Conservation (phyloP, 2,113 vertebrate species). For the Tragelaphus imberbis region DNA sequence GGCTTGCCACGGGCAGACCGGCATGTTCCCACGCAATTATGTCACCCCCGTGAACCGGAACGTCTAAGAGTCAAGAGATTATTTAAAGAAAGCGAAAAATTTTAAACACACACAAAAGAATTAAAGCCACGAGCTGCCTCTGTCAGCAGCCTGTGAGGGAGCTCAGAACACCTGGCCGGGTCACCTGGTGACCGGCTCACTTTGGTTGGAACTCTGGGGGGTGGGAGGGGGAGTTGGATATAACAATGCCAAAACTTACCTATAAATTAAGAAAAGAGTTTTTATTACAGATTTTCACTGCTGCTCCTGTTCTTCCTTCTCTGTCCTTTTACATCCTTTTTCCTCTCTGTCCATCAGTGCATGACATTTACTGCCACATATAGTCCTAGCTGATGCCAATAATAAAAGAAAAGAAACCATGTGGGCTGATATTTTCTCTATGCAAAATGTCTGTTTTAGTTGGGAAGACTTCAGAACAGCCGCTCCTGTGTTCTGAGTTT, state of each 20-base stretch:
- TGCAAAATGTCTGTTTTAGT: slow-evolving; percentile 76
- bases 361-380: slow-evolving; percentile 83
- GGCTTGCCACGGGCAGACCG: slow-evolving; percentile 95
- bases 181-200: slow-evolving; percentile 78
- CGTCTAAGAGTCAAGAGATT: slow-evolving; percentile 86
- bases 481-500: slow-evolving; percentile 57
- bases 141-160: slow-evolving; percentile 76
- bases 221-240: slow-evolving; percentile 75
- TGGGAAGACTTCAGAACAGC: slow-evolving; percentile 66
- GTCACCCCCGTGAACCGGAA: slow-evolving; percentile 97
- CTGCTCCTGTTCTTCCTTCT: slow-evolving; percentile 82
- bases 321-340: slow-evolving; percentile 67
- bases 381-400: slow-evolving; percentile 79
- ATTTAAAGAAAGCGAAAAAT: slow-evolving; percentile 80
- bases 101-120: slow-evolving; percentile 60
- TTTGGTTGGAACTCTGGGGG: slow-evolving; percentile 80
- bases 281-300: slow-evolving; percentile 81
- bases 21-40: slow-evolving; percentile 99
- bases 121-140: slow-evolving; percentile 76
- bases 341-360: slow-evolving; percentile 82
- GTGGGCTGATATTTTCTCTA: slow-evolving; percentile 83
- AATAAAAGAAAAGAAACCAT: slow-evolving; percentile 82
- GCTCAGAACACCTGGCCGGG: slow-evolving; percentile 75
- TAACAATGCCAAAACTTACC: slow-evolving; percentile 83
- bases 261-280: slow-evolving; percentile 78